phyloP scores from a whole-genome alignment of 1,140 invertebrate genomes.

The Hycleus phaleratus region DNA sequence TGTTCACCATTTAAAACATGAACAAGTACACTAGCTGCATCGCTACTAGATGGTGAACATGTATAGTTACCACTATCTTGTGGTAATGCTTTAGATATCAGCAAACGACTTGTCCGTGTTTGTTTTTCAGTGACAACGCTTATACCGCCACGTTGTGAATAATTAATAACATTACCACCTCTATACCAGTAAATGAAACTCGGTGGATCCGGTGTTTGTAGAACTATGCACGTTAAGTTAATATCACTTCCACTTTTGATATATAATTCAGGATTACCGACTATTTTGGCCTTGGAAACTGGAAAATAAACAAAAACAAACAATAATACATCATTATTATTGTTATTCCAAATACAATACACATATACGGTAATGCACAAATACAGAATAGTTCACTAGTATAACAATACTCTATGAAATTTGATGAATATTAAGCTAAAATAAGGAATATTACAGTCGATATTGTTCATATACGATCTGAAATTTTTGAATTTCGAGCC shows the following conservation, averaged over 20 bases:
- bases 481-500: too few species aligned
- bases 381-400: background rate
- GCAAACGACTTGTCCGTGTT: conserved; percentile 70
- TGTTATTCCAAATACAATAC: background rate
- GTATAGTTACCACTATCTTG: conserved; percentile 83
- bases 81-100: conserved; percentile 69
- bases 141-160: conserved; percentile 75
- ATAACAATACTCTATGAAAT: background rate
- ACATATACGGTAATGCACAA: background rate
- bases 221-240: conserved; percentile 80
- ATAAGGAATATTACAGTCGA: background rate
- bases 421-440: background rate
- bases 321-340: background rate
- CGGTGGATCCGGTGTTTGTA: conserved; percentile 79
- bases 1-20: conserved; percentile 62
- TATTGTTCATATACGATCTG: too few species aligned
- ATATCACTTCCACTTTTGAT: conserved; percentile 84
- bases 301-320: conserved; percentile 40
- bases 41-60: conserved; percentile 53
- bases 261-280: conserved; percentile 75
- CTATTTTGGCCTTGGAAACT: conserved; percentile 85
- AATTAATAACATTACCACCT: conserved; percentile 78
- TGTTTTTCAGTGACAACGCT: conserved; percentile 80
- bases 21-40: conserved; percentile 56
- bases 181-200: conserved; percentile 89